These are phyloP conservation scores for Plumapathes pennacea DNA, from an alignment of 92 coral and sea anemone genomes.

Conservation along the genomic window DNA sequence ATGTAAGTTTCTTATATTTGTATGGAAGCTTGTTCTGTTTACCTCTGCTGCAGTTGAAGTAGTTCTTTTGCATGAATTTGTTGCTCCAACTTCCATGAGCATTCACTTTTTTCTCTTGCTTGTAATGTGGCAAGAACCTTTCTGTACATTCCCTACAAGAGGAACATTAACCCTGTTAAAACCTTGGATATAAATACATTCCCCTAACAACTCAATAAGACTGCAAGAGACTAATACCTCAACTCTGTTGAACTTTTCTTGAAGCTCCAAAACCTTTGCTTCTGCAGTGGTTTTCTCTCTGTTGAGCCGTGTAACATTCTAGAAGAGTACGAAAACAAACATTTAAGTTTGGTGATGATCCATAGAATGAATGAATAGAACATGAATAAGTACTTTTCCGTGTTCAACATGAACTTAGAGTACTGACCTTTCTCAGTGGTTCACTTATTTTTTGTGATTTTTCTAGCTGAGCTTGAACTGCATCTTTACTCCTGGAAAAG, in stretches of 20 bases:
- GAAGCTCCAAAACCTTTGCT: slow-evolving; percentile 42
- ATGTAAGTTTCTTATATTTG: background rate
- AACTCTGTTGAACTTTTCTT: slow-evolving; percentile 35
- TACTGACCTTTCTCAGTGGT: slow-evolving; percentile 75
- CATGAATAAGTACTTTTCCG: background rate
- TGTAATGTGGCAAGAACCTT: slow-evolving; percentile 42
- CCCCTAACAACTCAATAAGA: background rate
- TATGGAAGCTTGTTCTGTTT: background rate
- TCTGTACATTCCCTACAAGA: slow-evolving; percentile 26
- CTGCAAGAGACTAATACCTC: slow-evolving; percentile 26
- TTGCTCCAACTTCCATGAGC: slow-evolving; percentile 62
- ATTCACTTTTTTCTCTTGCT: slow-evolving; percentile 55
- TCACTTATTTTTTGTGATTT: slow-evolving; percentile 62
- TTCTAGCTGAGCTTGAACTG: slow-evolving; percentile 59
- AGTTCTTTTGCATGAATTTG: slow-evolving; percentile 62
- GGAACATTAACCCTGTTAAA: no score
- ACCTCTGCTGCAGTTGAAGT: slow-evolving; percentile 71
- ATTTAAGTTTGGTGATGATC: background rate
- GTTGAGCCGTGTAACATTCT: slow-evolving; percentile 63
- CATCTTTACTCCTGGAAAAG: slow-evolving; percentile 51
- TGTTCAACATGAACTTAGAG: background rate
- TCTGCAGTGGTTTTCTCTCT: slow-evolving; percentile 64
- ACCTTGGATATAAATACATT: no score
- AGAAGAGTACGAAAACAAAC: background rate
- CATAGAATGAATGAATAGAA: background rate